Base-by-base conservation (phyloP, 2,113 vertebrate genomes). In the Peucedramus taeniatus region DNA sequence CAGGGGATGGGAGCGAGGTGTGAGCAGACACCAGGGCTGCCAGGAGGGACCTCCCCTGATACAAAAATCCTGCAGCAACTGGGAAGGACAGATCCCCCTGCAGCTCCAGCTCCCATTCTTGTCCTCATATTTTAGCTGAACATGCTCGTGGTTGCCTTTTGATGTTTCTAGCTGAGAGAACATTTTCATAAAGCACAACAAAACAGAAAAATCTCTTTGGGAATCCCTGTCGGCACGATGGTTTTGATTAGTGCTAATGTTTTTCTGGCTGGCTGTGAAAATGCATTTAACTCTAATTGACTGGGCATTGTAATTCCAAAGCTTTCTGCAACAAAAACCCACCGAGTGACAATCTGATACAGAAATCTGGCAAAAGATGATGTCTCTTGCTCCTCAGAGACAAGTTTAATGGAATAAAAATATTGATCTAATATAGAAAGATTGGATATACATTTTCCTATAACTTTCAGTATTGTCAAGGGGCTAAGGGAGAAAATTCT, bases 211-310 rank as follows among this genome's bases (percentile, higher is more conserved):
- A 87, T 74, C 47, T 95, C 78, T 59, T 84, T 85, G 93, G 96
- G 96, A 95, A 96, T 96, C 95, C 94, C 92, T 51, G 77, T 95
- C 79, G 83, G 92, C 56, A 28, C 12, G 3, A 94, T 97, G 97
- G 79, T 97, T 97, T 95, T 97, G 96, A 97, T 97, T 97, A 97
- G 96, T 90, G 89, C 85, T 97, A 97, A 97, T 95, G 96, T 97
- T 97, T 94, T 96, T 91, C 93, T 95, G 96, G 95, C 94, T n/a
- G 71, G 95, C 96, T 97, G 96, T 96, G 96, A 97, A 97, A 97
- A 96, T 84, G 95, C 96, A 95, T 97, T 97, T 97, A 97, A 96
- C 93, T 94, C 26, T 97, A 97, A 97, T 97, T 97, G 96, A 93
- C 70, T 87, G 95, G 88, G 96, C 96, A 95, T 83, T 96, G 94